Conservation (phyloP, 2,797 vertebrate species). For the Pogonophryne albipinna region DNA sequence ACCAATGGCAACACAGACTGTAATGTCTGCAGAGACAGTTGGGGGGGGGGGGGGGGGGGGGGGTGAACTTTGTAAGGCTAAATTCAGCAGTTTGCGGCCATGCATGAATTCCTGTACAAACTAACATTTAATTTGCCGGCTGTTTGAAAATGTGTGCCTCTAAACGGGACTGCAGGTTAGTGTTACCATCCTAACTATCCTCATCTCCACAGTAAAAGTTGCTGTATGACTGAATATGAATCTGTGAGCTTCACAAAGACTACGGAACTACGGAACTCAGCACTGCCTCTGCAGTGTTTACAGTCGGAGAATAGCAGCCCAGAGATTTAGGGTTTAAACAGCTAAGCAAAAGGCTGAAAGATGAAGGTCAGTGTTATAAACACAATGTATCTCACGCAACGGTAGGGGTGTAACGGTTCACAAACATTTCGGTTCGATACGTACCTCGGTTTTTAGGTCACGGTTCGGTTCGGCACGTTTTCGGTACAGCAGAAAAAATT, state of each 20-base stretch:
- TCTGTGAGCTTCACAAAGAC: conserved; percentile 22
- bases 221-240: conserved; percentile 22
- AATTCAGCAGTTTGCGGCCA: conserved; percentile 17
- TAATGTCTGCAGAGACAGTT: conserved; percentile 39
- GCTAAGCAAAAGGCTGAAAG: conserved; percentile 11
- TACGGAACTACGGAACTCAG: too few species aligned
- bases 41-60: too few species aligned
- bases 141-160: neutral
- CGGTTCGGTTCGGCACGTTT: too few species aligned
- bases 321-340: conserved; percentile 48
- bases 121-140: neutral
- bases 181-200: conserved; percentile 5
- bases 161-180: neutral
- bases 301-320: conserved; percentile 48
- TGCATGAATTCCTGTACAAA: conserved; percentile 31
- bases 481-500: too few species aligned
- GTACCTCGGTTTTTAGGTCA: too few species aligned
- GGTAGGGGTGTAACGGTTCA: too few species aligned
- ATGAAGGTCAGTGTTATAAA: conserved; percentile 24
- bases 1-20: conserved; percentile 36
- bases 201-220: conserved; percentile 15
- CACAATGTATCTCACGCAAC: conserved; percentile 6
- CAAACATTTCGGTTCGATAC: too few species aligned
- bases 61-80: conserved; percentile 27
- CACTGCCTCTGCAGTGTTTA: conserved; percentile 53